A percentile compares a stretch with the other conserved stretches of the same genome.
phyloP scores from a whole-genome alignment of 2,888 invertebrate species.

The Drosophila borborema region DNA sequence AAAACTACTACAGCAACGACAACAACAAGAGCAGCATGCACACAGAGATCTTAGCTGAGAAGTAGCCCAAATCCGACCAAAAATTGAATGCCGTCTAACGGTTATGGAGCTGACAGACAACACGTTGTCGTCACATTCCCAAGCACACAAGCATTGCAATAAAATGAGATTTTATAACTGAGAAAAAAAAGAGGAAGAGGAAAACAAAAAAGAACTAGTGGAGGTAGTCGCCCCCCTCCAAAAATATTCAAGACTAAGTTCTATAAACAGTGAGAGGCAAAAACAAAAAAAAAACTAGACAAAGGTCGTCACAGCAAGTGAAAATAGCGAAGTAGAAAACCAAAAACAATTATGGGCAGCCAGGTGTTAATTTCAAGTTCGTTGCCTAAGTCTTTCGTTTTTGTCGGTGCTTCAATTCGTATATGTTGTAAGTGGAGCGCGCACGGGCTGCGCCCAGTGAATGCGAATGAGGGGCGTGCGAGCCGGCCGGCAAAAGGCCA shows the following conservation, averaged over 20 bases:
- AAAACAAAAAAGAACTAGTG: not conserved
- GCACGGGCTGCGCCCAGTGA: slow-evolving; percentile 60
- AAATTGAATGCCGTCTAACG: slow-evolving; percentile 65
- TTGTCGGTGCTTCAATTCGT: slow-evolving; percentile 18
- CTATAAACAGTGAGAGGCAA: slow-evolving; percentile 18
- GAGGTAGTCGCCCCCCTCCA: slow-evolving; percentile 1
- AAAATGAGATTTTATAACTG: slow-evolving; percentile 73
- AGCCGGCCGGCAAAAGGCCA: slow-evolving; percentile 60
- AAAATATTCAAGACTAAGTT: slow-evolving; percentile 19
- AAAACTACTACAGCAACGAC: slow-evolving; percentile 41
- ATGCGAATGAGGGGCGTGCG: slow-evolving; percentile 75
- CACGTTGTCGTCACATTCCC: slow-evolving; percentile 57
- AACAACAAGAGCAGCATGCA: slow-evolving; percentile 13
- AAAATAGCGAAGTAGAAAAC: slow-evolving; percentile 66
- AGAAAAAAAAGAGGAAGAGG: slow-evolving; percentile 9
- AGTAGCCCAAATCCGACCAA: slow-evolving; percentile 39
- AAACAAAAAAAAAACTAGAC: slow-evolving; percentile 7
- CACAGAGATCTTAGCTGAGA: slow-evolving; percentile 33
- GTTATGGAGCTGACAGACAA: slow-evolving; percentile 44
- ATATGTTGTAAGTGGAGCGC: slow-evolving; percentile 68
- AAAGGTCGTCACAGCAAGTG: slow-evolving; percentile 74
- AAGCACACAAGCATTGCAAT: slow-evolving; percentile 67
- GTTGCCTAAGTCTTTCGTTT: slow-evolving; percentile 76
- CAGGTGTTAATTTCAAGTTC: slow-evolving; percentile 79
- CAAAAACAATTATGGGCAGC: slow-evolving; percentile 56